Base-by-base conservation (phyloP, 2,888 invertebrate species). In the Cephus pulcher region DNA sequence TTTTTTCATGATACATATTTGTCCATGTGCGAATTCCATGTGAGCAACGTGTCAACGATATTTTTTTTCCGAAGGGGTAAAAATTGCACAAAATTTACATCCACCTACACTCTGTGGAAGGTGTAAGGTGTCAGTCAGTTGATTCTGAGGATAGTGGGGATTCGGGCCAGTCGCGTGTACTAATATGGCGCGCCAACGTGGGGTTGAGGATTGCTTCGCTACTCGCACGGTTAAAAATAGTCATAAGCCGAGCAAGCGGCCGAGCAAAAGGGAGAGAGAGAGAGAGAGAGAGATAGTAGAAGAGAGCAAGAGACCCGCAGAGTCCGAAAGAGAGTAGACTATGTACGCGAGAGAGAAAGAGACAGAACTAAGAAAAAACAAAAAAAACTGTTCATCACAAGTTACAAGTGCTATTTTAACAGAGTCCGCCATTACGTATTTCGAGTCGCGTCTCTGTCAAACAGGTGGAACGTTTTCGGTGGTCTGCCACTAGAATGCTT, bases 111-210 rank as follows among this genome's bases (percentile, higher is more conserved):
- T 80, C 80, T 82, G 85, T 82, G 82, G 84, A 89, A 88, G 89
- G 91, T 90, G 89, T 90, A 91, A 90, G 90, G 89, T 90, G 88
- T 91, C 90, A 84, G 84, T 86, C 84, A 78, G 82, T 85, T 85
- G 88, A 88, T 90, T 89, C 87, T 85, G 86, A 85, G 87, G 86
- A 89, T 87, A 89, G 90, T 89, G 89, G 90, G 90, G 90, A 90
- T 89, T 88, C 88, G 88, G 84, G 86, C 88, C 84, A 86, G 85
- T 86, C 83, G 88, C 89, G 90, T 91, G 91, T 87, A 91, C 91
- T 91, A 91, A 91, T 91, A 91, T 91, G 91, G 91, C 91, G 90
- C 88, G 91, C 89, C 86, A 88, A 86, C 87, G 87, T 83, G 88
- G 89, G 89, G 88, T 89, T 90, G 88, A 82, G 88, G 86, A 88